Evolutionary conservation across 64 coral and sea anemone genomes (phyloP).

Genomic region (Dendrophyllia cribrosa): DNA sequence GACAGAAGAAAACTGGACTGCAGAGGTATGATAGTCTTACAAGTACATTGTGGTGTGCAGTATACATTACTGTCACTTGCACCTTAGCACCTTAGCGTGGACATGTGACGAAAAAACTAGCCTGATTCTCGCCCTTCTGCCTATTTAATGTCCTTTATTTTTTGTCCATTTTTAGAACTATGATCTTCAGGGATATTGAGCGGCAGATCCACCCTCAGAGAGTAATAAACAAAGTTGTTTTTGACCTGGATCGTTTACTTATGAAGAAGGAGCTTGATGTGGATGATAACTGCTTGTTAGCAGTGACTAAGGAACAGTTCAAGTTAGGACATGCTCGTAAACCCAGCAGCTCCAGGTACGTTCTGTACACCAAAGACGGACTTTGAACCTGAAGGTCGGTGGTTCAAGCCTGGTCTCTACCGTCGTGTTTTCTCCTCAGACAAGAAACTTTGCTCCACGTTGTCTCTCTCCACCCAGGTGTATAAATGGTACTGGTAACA

Average conservation of each 20-base stretch:
- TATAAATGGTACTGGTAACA: too few relatives aligned
- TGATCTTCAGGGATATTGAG: conserved; percentile 91
- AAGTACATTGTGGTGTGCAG: neutral
- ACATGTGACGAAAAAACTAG: too few relatives aligned
- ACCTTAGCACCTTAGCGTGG: too few relatives aligned
- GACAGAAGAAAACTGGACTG: conserved; percentile 77
- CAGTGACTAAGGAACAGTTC: conserved; percentile 8
- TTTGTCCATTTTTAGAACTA: conserved; percentile 68
- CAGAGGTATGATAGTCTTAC: conserved; percentile 65
- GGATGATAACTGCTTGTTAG: neutral
- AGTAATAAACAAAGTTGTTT: conserved; percentile 82
- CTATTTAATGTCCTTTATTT: neutral
- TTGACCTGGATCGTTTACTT: conserved; percentile 73
- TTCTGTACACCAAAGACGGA: too few relatives aligned
- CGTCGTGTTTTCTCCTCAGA: too few relatives aligned
- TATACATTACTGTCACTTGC: too few relatives aligned
- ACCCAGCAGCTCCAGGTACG: conserved; percentile 48
- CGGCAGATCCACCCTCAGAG: conserved; percentile 84
- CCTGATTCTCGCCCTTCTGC: too few relatives aligned
- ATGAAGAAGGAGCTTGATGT: conserved; percentile 40
- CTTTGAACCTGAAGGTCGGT: too few relatives aligned
- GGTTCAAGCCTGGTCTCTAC: too few relatives aligned
- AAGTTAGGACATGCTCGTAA: conserved; percentile 31
- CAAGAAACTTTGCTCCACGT: too few relatives aligned
- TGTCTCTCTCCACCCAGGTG: too few relatives aligned